A percentile compares a stretch with the other conserved stretches of the same genome.
These are phyloP conservation scores for Gandaritis pyraliata DNA, from an alignment of 2,888 invertebrate species.

Conservation along the genomic window DNA sequence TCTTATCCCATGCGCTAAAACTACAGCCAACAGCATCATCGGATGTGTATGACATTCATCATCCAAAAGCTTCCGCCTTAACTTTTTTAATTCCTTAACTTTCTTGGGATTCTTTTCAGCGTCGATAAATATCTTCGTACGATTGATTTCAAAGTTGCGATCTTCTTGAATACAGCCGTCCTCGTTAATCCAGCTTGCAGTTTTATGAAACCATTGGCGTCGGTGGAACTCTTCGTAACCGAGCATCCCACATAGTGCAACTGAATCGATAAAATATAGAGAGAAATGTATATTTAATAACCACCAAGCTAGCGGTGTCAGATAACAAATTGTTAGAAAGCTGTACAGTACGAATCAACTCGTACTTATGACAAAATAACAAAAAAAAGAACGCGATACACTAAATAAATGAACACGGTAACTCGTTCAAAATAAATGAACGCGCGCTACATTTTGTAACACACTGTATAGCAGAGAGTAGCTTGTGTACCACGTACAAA, in stretches of 20 bases:
- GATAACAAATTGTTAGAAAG: no score
- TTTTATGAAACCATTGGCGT: slow-evolving; percentile 42
- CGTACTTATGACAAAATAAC: no score
- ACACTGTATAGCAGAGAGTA: no score
- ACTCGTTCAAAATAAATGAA: no score
- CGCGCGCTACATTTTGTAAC: no score
- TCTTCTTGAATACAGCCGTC: slow-evolving; percentile 50
- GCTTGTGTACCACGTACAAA: no score
- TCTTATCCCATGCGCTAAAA: slow-evolving; percentile 9
- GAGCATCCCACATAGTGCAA: slow-evolving; percentile 44
- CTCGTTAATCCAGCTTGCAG: slow-evolving; percentile 49
- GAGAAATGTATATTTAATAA: background rate
- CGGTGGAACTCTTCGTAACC: slow-evolving; percentile 50
- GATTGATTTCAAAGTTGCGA: slow-evolving; percentile 40
- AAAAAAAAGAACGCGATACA: background rate
- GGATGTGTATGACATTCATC: slow-evolving; percentile 14
- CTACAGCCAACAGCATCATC: slow-evolving; percentile 7
- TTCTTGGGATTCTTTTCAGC: slow-evolving; percentile 9
- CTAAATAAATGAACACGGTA: no score
- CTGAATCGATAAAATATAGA: slow-evolving; percentile 28
- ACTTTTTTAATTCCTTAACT: slow-evolving; percentile 4
- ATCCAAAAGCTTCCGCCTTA: background rate
- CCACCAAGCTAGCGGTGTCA: no score
- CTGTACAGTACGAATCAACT: no score
- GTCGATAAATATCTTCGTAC: slow-evolving; percentile 13